phyloP scores from a whole-genome alignment of 92 coral and sea anemone species.

The Palythoa grandiflora region DNA sequence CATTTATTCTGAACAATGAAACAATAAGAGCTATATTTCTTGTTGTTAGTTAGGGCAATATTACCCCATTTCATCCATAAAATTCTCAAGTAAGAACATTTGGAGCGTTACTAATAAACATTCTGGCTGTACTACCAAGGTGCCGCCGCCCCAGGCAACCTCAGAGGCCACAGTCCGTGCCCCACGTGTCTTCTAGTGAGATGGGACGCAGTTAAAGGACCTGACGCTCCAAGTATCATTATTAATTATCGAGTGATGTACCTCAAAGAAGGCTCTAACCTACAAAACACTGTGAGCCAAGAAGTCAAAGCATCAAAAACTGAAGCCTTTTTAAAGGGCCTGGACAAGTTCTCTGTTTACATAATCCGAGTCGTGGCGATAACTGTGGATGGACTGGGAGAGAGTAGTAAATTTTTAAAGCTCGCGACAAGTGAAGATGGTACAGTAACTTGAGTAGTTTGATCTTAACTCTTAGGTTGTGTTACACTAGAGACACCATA shows the following conservation, averaged over 20 bases:
- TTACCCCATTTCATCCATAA: background rate
- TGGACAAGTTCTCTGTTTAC: conserved; percentile 69
- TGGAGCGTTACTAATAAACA: background rate
- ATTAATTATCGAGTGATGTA: conserved; percentile 67
- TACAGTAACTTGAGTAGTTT: background rate
- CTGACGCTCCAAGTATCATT: conserved; percentile 40
- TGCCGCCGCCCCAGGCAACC: conserved; percentile 70
- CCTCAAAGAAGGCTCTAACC: conserved; percentile 43
- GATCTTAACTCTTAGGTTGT: background rate
- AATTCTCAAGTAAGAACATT: background rate
- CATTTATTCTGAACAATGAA: no score
- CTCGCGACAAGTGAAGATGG: conserved; percentile 79
- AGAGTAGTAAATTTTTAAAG: conserved; percentile 60
- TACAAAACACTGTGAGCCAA: conserved; percentile 26
- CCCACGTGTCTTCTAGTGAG: conserved; percentile 76
- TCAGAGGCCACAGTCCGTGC: conserved; percentile 70
- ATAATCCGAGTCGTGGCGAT: conserved; percentile 64
- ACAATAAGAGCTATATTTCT: no score
- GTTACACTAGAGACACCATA: no score
- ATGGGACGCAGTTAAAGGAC: conserved; percentile 69
- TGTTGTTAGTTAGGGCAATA: no score
- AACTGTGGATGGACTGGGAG: conserved; percentile 75
- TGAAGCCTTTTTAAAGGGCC: conserved; percentile 41
- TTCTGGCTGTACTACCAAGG: conserved; percentile 40
- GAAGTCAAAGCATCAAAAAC: conserved; percentile 50